Base-by-base conservation (phyloP, 2,797 vertebrate genomes). In the Galaxias olidus region DNA sequence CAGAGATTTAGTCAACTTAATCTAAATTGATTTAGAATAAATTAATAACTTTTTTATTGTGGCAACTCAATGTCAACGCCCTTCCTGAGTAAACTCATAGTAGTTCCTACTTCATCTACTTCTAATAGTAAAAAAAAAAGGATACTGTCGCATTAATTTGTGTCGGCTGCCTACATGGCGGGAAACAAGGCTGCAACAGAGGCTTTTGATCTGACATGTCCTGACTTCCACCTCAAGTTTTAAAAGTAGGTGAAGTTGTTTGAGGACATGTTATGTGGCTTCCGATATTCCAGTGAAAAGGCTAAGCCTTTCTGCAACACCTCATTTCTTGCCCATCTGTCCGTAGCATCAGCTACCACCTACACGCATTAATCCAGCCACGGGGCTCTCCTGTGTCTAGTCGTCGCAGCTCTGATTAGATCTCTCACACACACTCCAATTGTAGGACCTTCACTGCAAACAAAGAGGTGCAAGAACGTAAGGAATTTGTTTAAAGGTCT, bases 311-410 rank as follows among this genome's bases (percentile, higher is more conserved):
- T 71, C 51, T 58, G 71, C 46, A 74, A 84, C 76, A 65, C 61
- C 68, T 82, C 73, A 81, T 82, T 88, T 88, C 75, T 84, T 63
- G 77, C 79, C 68, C 74, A 89, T 91, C 87, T 79, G 66, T 78
- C 82, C 77, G 40, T 88, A 73, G 82, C 78, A 88, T 91, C 85
- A 85, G 73, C 67, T 67, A 71, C 74, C 69, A 77, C 83, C 83
- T 74, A 61, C 81, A 80, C 41, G 15, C 75, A 69, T 61, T n/a
- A n/a, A n/a, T n/a, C 65, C 80, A 63, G 71, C 77, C 66, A 57
- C 74, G 72, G 59, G 79, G 78, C 71, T 73, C 50, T 5, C 49
- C 69, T 54, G 73, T 69, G 55, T n/a, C 49, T 75, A 84, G 79
- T n/a, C 81, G 79, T 83, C 68, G 45, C 58, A 55, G 55, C 49